phyloP scores from a whole-genome alignment of 2,797 vertebrate genomes.

The Phoebastria nigripes region DNA sequence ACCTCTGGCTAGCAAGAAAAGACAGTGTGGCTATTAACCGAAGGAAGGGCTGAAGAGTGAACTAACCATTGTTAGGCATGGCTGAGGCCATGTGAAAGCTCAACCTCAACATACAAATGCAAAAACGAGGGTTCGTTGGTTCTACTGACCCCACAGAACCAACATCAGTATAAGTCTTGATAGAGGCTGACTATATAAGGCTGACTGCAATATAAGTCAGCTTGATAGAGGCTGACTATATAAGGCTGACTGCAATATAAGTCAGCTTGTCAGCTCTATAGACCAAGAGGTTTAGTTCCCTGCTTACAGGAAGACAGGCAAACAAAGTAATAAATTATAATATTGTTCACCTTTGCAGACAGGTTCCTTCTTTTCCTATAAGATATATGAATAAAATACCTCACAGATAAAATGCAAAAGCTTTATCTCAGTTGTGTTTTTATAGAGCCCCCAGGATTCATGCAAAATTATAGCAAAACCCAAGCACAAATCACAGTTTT shows the following conservation, averaged over 20 bases:
- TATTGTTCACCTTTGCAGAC: background rate
- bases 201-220: background rate
- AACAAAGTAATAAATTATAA: background rate
- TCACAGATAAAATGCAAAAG: background rate
- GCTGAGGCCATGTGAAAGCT: background rate
- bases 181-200: background rate
- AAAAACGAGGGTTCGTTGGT: background rate
- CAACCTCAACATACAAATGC: background rate
- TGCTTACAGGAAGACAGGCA: background rate
- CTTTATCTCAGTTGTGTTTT: background rate
- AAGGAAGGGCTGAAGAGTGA: background rate
- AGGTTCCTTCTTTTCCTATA: background rate
- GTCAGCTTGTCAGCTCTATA: background rate
- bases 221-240: background rate
- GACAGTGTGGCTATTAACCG: background rate
- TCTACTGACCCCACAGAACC: background rate
- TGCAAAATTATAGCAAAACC: slow-evolving; percentile 4
- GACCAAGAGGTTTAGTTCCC: background rate
- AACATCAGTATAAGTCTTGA: background rate
- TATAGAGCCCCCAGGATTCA: background rate
- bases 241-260: background rate
- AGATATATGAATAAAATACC: background rate
- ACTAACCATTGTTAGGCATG: background rate
- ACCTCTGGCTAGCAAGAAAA: background rate
- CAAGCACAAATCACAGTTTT: background rate